Base-by-base conservation (phyloP, 1,140 invertebrate species). In the Cyclina sinensis region DNA sequence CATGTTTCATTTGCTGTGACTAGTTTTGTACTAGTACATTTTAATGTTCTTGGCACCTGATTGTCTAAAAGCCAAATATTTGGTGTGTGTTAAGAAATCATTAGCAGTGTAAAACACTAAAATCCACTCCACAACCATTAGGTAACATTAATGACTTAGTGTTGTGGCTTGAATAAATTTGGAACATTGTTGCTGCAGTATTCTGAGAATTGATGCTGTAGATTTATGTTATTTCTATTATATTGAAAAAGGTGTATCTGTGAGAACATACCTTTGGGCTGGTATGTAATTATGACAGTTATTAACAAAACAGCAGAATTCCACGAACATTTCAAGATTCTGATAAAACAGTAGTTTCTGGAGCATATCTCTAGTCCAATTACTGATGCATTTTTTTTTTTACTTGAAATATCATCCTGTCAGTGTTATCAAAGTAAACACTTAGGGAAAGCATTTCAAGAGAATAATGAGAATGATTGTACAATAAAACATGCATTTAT, bases 401-500 rank as follows among this genome's bases (percentile, higher is more conserved):
- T 18, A 4, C 35, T 37, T 35, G 11, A 11, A 37, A 70, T 70
- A 70, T 70, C 65, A 37, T 70, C 32, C 18, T 70, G 65, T 14
- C 3, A 4, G 9, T 37, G 30, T 27, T 70, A 70, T 70, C 65
- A 70, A 70, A 70, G 65, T 14, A 70, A 65, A 27, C n/a, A 65
- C n/a, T 65, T 4, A 30, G 59, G 24, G 16, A 24, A 65, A 35
- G 1, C 14, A 37, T 37, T 37, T 32, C 12, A 21, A 70, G 65
- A 18, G 14, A 70, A 37, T 70, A 70, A 70, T 70, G 35, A 16
- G 65, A 70, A 37, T 4, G 30, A 65, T 65, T 35, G 59, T 65
- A 35, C 59, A 65, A 65, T 65, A 65, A 65, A 65, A 7, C 59
- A 27, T 65, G 59, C 59, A 65, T 65, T 65, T 65, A 65, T 65